These are phyloP conservation scores for Ornithoptera priamus DNA, from an alignment of 2,888 invertebrate genomes.

Conservation along the genomic window DNA sequence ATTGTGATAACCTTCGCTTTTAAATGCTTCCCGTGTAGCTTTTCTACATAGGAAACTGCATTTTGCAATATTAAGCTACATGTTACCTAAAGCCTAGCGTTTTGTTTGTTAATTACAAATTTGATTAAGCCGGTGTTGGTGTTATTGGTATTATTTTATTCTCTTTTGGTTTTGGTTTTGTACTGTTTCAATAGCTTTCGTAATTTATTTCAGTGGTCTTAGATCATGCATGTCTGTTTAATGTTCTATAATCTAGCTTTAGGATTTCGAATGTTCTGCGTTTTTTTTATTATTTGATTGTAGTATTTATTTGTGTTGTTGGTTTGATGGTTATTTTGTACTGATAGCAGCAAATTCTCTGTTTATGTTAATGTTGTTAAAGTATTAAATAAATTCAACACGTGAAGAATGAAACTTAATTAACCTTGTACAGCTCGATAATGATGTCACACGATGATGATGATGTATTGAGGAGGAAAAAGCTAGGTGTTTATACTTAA, in stretches of 20 bases:
- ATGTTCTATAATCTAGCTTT: constrained; percentile 49
- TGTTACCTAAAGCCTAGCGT: constrained; percentile 46
- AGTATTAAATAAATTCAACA: constrained; percentile 40
- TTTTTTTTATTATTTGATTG: constrained; percentile 28
- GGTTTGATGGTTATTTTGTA: constrained; percentile 31
- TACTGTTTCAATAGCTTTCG: constrained; percentile 46
- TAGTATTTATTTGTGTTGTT: constrained; percentile 18
- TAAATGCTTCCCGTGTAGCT: constrained; percentile 12
- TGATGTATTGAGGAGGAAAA: background rate
- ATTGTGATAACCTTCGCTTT: background rate
- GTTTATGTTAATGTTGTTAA: too few relatives aligned
- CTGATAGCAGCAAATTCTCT: constrained; percentile 27
- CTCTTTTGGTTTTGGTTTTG: constrained; percentile 50
- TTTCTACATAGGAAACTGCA: background rate
- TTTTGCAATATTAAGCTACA: background rate
- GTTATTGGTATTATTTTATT: constrained; percentile 41
- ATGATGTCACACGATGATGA: constrained; percentile 40
- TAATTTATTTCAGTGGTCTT: constrained; percentile 57
- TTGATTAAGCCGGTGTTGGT: constrained; percentile 59
- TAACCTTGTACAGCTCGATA: constrained; percentile 44
- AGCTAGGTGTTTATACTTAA: too few relatives aligned
- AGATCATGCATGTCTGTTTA: constrained; percentile 75
- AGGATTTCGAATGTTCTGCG: constrained; percentile 41
- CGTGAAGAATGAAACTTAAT: constrained; percentile 44
- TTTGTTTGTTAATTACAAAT: constrained; percentile 43